These are phyloP conservation scores for Drosophila multiciliata DNA, from an alignment of 2,888 invertebrate genomes.

Conservation along the genomic window DNA sequence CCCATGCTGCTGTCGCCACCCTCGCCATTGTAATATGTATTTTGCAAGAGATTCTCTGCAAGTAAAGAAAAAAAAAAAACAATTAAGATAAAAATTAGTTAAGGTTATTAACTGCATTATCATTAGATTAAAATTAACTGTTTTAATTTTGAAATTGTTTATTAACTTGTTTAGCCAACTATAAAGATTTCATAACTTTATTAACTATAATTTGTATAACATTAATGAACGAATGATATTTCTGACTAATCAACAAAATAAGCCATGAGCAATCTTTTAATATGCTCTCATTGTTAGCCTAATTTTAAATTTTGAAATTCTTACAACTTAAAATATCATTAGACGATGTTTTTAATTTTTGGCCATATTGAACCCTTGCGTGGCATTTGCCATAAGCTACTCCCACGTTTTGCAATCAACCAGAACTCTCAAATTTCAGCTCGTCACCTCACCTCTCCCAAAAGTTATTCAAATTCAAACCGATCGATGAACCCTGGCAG, in stretches of 20 bases:
- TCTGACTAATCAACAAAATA: background rate
- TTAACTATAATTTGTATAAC: background rate
- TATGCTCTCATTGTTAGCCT: background rate
- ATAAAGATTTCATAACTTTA: background rate
- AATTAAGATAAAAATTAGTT: background rate
- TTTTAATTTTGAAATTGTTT: background rate
- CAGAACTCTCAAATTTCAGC: background rate
- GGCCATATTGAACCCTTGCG: background rate
- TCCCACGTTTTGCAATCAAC: conserved; percentile 3
- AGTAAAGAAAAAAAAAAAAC: conserved; percentile 8
- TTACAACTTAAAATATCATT: background rate
- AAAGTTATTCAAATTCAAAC: conserved; percentile 1
- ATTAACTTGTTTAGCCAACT: background rate
- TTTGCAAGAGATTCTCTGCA: conserved; percentile 79
- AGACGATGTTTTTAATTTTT: background rate
- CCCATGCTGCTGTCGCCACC: conserved; percentile 72
- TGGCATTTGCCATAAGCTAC: background rate
- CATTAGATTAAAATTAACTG: background rate
- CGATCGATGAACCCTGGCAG: conserved; percentile 29
- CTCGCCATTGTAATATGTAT: conserved; percentile 75
- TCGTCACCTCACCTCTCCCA: background rate
- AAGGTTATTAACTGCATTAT: background rate
- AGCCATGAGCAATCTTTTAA: background rate
- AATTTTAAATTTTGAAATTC: background rate
- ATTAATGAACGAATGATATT: background rate